Percentiles rank a stretch among this genome's conserved stretches.
Evolutionary conservation across 2,797 vertebrate genomes (phyloP).

Genomic region (Rhinichthys osculus): DNA sequence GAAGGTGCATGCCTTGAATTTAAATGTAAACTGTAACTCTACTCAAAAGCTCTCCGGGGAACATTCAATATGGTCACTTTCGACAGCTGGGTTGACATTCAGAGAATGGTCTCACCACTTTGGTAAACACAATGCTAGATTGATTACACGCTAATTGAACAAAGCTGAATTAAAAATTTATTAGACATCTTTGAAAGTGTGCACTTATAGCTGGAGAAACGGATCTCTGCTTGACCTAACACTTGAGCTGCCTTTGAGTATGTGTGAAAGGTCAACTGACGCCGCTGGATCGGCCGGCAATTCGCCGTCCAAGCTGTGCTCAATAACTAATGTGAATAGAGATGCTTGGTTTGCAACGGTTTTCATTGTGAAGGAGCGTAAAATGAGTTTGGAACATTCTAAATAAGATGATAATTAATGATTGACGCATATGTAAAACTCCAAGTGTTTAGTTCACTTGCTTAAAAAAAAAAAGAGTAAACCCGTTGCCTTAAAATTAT

Average conservation of each 20-base stretch:
- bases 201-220: slow-evolving; percentile 72
- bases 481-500: too few species aligned
- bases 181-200: slow-evolving; percentile 77
- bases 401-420: slow-evolving; percentile 21
- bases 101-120: slow-evolving; percentile 73
- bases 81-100: slow-evolving; percentile 78
- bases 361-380: slow-evolving; percentile 7
- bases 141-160: slow-evolving; percentile 85
- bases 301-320: slow-evolving; percentile 68
- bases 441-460: too few species aligned
- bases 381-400: background rate
- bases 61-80: slow-evolving; percentile 80
- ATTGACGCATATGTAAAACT: slow-evolving; percentile 32
- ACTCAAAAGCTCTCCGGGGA: slow-evolving; percentile 77
- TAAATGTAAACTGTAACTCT: slow-evolving; percentile 65
- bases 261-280: slow-evolving; percentile 69
- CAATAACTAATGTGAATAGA: slow-evolving; percentile 65
- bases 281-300: slow-evolving; percentile 63
- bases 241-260: slow-evolving; percentile 72
- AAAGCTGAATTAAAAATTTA: slow-evolving; percentile 90
- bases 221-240: slow-evolving; percentile 77
- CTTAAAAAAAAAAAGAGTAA: too few species aligned
- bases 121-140: slow-evolving; percentile 86
- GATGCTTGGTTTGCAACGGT: slow-evolving; percentile 35
- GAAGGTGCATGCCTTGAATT: background rate